Conservation (phyloP, 1,140 invertebrate genomes). For the Aporrectodea caliginosa region DNA sequence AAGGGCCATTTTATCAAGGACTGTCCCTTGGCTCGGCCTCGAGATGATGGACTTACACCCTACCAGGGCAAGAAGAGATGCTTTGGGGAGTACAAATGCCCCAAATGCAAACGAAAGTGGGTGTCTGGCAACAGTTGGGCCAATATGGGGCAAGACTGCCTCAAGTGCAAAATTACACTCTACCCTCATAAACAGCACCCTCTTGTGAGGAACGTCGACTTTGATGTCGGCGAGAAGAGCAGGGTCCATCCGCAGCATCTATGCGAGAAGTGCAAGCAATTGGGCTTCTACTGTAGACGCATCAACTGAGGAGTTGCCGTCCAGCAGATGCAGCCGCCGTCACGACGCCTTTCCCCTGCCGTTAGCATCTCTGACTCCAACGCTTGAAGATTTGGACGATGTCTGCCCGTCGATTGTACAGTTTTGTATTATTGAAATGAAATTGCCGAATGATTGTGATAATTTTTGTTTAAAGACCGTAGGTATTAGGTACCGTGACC, state of each 20-base stretch:
- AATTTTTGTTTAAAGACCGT: no score
- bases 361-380: no score
- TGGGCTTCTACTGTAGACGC: conserved; percentile 88
- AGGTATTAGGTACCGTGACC: no score
- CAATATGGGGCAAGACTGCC: conserved; percentile 89
- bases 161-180: conserved; percentile 66
- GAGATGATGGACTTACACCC: conserved; percentile 78
- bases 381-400: no score
- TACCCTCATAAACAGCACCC: neutral
- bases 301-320: no score
- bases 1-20: conserved; percentile 89
- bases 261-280: conserved; percentile 79
- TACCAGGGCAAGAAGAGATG: conserved; percentile 89
- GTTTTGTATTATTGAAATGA: no score
- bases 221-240: conserved; percentile 82
- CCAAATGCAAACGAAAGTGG: conserved; percentile 91
- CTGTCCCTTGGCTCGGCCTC: conserved; percentile 80
- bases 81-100: conserved; percentile 89
- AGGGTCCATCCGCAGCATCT: conserved; percentile 85
- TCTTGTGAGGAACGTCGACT: conserved; percentile 43
- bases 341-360: no score
- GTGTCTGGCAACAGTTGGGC: conserved; percentile 92
- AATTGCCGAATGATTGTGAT: no score
- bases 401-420: no score
- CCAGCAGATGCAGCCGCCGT: no score